phyloP scores from a whole-genome alignment of 2,113 vertebrate genomes.

The human region GRCh38 chr2:110973001-110973500 shows the following conservation, averaged over 20 bases:
- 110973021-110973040: not conserved
- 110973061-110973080: not conserved
- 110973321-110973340: not conserved
- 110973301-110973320: not conserved
- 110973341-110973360: not conserved
- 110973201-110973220: not conserved
- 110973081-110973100: rapidly evolving
- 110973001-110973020: not conserved
- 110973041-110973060: not conserved
- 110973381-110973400: not conserved
- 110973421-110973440: not conserved
- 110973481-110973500: not conserved
- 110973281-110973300: not conserved
- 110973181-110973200: not conserved
- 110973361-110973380: not conserved
- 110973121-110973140: not conserved
- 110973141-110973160: not conserved
- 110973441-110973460: not conserved
- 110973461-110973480: not conserved
- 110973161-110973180: not conserved
- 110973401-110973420: not conserved
- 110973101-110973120: not conserved
- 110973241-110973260: not conserved
- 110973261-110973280: not conserved
- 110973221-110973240: not conserved